Percentiles rank a stretch among this genome's conserved stretches.
phyloP scores from a whole-genome alignment of 2,888 invertebrate species.

The Prosapia bicincta region DNA sequence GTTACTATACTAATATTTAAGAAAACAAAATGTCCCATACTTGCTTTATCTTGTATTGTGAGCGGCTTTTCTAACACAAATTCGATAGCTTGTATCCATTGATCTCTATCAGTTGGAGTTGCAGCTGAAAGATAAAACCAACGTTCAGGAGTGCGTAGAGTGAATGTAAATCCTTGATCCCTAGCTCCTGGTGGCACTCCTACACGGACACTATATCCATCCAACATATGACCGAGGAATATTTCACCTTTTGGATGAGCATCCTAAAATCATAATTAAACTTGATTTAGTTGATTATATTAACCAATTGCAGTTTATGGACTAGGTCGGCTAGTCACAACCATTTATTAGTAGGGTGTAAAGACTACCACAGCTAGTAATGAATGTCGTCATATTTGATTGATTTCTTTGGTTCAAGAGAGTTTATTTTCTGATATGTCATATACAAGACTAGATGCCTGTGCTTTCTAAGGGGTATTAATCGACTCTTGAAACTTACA shows the following conservation, averaged over 20 bases:
- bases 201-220: constrained; percentile 70
- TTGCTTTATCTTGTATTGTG: constrained; percentile 45
- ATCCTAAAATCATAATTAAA: constrained; percentile 51
- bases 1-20: too few species aligned
- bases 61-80: constrained; percentile 69
- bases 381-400: too few species aligned
- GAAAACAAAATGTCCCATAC: constrained; percentile 8
- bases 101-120: constrained; percentile 69
- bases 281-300: not conserved
- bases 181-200: constrained; percentile 65
- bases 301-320: too few species aligned
- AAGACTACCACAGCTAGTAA: too few species aligned
- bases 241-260: constrained; percentile 90
- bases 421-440: too few species aligned
- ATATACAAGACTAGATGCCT: too few species aligned
- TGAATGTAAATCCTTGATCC: constrained; percentile 77
- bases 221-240: constrained; percentile 74
- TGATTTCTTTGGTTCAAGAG: too few species aligned
- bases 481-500: too few species aligned
- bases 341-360: too few species aligned
- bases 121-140: constrained; percentile 73
- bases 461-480: too few species aligned
- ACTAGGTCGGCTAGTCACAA: too few species aligned
- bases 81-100: constrained; percentile 76
- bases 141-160: constrained; percentile 75